Evolutionary conservation across 2,888 invertebrate species (phyloP).

Genomic region (Diadegma fenestrale): DNA sequence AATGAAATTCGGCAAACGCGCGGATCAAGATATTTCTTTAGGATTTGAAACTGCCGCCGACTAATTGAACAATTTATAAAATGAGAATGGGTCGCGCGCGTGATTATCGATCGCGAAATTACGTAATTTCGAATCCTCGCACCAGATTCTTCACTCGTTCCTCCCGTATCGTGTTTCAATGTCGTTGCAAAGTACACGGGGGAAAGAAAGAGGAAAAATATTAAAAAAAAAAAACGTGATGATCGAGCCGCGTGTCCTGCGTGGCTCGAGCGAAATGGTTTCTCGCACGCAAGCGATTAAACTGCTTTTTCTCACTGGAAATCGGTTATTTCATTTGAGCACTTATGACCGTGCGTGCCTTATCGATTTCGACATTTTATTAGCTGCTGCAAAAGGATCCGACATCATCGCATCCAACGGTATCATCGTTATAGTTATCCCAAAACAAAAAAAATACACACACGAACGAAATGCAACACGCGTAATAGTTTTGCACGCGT

Average conservation of each 20-base stretch:
- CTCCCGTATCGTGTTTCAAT: slow-evolving; percentile 37
- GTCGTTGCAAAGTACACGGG: slow-evolving; percentile 9
- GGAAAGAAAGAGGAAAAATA: background rate
- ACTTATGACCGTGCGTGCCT: slow-evolving; percentile 45
- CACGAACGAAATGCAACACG: slow-evolving; percentile 56
- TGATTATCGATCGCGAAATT: slow-evolving; percentile 11
- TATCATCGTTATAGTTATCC: slow-evolving; percentile 33
- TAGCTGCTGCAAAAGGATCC: slow-evolving; percentile 2
- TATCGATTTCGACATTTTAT: slow-evolving; percentile 64
- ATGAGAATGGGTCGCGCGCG: background rate
- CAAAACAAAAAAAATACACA: slow-evolving; percentile 45
- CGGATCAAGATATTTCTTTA: background rate
- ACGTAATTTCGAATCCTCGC: slow-evolving; percentile 26
- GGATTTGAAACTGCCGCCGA: background rate
- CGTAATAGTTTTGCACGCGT: slow-evolving; percentile 66
- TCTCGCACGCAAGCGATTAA: slow-evolving; percentile 63
- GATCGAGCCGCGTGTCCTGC: slow-evolving; percentile 22
- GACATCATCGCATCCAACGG: slow-evolving; percentile 48
- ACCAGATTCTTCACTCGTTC: slow-evolving; percentile 14
- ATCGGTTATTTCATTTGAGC: slow-evolving; percentile 52
- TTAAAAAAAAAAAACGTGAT: slow-evolving; percentile 10
- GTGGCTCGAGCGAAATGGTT: slow-evolving; percentile 49
- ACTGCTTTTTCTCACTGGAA: slow-evolving; percentile 46
- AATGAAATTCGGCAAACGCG: background rate
- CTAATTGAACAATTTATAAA: slow-evolving; percentile 22